Evolutionary conservation across 53 echinoderm and acorn worm genomes (phyloP).

Genomic region (Apostichopus leukothele): DNA sequence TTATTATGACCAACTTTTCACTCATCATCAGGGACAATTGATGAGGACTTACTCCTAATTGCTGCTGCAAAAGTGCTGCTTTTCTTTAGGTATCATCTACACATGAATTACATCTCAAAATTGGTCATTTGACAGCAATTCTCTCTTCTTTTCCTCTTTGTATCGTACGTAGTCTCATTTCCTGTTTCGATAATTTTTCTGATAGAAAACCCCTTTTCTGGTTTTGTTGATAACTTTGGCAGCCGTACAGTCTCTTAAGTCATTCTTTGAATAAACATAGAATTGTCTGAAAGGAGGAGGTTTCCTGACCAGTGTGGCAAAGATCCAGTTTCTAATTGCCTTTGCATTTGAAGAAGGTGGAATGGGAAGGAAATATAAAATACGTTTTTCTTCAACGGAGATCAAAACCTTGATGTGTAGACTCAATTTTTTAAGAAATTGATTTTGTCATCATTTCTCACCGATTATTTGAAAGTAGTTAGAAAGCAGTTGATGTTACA

Average conservation of each 20-base stretch:
- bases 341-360: no score
- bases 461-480: no score
- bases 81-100: neutral
- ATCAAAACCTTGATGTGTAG: no score
- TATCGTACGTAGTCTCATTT: neutral
- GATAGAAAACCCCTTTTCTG: neutral
- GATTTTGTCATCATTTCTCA: no score
- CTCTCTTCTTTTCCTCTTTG: neutral
- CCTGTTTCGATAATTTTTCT: neutral
- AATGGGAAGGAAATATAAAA: no score
- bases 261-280: no score
- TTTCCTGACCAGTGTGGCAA: no score
- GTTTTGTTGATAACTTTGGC: neutral
- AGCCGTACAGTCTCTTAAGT: neutral
- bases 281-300: no score
- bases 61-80: neutral
- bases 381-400: no score
- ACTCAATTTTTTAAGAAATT: no score
- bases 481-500: no score
- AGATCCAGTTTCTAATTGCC: no score
- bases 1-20: neutral
- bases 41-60: neutral
- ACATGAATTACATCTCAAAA: neutral
- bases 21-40: neutral
- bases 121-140: slow-evolving; percentile 3